Base-by-base conservation (phyloP, 2,797 vertebrate genomes). In the Periparus ater region DNA sequence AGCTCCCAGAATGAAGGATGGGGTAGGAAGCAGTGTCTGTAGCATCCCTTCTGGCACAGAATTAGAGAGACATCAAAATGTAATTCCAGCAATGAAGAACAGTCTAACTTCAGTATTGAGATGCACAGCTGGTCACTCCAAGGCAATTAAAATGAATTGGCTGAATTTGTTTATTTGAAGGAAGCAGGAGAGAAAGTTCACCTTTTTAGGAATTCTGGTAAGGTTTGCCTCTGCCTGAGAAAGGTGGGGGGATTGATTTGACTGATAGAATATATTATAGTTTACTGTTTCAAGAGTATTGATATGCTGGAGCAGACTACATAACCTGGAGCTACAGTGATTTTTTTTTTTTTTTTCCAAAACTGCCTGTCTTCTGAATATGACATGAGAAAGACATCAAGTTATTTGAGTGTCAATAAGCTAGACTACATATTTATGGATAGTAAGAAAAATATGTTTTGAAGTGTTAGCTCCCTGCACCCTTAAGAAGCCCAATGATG, bases 121-220 rank as follows among this genome's bases (percentile, higher is more conserved):
- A 88, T 88, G 66, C 93, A 83, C 30, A 80, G 66, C 65, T 68
- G 79, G 81, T 75, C 51, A 68, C 78, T 85, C 26, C 30, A 67
- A 92, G 47, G 82, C 47, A 94, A 92, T 93, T 85, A 94, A 96
- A 91, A 89, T 89, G 85, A 93, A 85, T 92, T 75, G 78, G 23
- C n/a, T 91, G 84, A 51, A 54, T 61, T 85, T 88, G 44, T 91
- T 76, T 65, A 65, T 88, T 89, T 94, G 89, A 91, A 92, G 25
- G 57, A 51, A 80, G 26, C 15, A 34, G 60, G 66, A 92, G 36
- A 66, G 68, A 93, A 83, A 78, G 51, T 19, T 91, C 60, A 65
- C 50, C 77, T 82, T 57, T 83, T 91, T 81, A 88, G 81, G 62
- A 77, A 95, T 97, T 96, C 93, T 85, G 62, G 54, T 72, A 88